These are phyloP conservation scores for Cichladusa arquata DNA, from an alignment of 2,113 vertebrate genomes.

Conservation along the genomic window DNA sequence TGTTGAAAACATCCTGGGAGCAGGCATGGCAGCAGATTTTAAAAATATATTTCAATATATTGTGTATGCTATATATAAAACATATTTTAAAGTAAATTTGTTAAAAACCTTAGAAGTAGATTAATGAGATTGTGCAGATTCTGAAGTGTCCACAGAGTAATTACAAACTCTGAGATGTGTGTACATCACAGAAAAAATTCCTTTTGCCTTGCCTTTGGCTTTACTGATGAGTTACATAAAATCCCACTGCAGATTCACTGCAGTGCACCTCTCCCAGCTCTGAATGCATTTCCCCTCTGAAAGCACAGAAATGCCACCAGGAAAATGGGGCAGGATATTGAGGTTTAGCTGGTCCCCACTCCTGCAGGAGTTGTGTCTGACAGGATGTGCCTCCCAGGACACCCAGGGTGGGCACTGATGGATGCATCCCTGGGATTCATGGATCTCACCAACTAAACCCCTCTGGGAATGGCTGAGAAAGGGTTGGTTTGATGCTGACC, in stretches of 20 bases:
- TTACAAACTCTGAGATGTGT: background rate
- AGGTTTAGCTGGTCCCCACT: background rate
- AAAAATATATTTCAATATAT: background rate
- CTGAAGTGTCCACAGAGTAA: background rate
- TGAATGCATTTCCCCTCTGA: background rate
- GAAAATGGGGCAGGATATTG: constrained; percentile 13
- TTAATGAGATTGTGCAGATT: background rate
- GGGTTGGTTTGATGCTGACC: background rate
- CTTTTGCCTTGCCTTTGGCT: background rate
- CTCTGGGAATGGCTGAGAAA: background rate
- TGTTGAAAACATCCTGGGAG: background rate
- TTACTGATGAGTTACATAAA: background rate
- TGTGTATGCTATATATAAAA: background rate
- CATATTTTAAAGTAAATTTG: background rate
- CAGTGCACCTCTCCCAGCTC: background rate
- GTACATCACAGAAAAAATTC: background rate
- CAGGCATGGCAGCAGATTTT: background rate
- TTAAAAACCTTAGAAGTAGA: background rate
- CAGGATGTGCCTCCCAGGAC: background rate
- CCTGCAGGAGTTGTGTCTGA: background rate
- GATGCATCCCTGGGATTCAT: background rate
- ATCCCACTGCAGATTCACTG: background rate
- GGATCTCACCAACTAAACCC: background rate
- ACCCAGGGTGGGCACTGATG: background rate
- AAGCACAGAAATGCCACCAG: background rate